A percentile compares a stretch with the other conserved stretches of the same genome.
Evolutionary conservation across 2,888 invertebrate species (phyloP).

Genomic region (Litoditis marina): DNA sequence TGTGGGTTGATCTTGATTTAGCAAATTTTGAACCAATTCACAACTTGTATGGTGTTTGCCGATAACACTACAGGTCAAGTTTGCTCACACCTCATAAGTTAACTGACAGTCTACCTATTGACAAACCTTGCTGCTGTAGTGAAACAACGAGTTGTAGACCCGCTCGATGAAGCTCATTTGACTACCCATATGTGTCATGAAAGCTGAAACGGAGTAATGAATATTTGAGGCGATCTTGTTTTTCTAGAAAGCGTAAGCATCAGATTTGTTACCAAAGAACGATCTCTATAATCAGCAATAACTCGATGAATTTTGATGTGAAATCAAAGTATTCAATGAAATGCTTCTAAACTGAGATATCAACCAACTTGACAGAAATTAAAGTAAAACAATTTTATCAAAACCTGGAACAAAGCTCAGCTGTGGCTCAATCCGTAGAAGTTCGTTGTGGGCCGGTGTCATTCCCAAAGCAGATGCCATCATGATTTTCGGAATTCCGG

Average conservation of each 20-base stretch:
- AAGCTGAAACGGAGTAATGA: too few relatives aligned
- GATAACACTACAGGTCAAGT: not conserved
- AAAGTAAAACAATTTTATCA: too few relatives aligned
- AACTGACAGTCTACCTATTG: too few relatives aligned
- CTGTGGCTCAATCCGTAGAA: slow-evolving; percentile 12
- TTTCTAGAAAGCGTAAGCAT: too few relatives aligned
- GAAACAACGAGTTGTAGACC: slow-evolving; percentile 19
- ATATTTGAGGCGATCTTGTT: too few relatives aligned
- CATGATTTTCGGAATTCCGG: slow-evolving; percentile 22
- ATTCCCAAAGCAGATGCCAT: slow-evolving; percentile 26
- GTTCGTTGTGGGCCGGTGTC: slow-evolving; percentile 23
- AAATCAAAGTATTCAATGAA: too few relatives aligned
- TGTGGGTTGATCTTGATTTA: not conserved
- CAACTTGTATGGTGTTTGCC: not conserved
- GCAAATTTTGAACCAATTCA: not conserved
- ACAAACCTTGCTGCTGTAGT: slow-evolving; percentile 14
- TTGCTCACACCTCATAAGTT: not conserved
- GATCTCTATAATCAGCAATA: too few relatives aligned
- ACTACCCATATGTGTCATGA: slow-evolving; percentile 18
- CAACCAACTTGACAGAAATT: too few relatives aligned
- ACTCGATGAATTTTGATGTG: not conserved
- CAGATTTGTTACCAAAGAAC: too few relatives aligned
- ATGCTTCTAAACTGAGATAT: too few relatives aligned
- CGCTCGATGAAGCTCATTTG: slow-evolving; percentile 18
- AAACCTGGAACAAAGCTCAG: slow-evolving; percentile 29